Base-by-base conservation (phyloP, 92 coral and sea anemone species). In the Phenganax subtilis region DNA sequence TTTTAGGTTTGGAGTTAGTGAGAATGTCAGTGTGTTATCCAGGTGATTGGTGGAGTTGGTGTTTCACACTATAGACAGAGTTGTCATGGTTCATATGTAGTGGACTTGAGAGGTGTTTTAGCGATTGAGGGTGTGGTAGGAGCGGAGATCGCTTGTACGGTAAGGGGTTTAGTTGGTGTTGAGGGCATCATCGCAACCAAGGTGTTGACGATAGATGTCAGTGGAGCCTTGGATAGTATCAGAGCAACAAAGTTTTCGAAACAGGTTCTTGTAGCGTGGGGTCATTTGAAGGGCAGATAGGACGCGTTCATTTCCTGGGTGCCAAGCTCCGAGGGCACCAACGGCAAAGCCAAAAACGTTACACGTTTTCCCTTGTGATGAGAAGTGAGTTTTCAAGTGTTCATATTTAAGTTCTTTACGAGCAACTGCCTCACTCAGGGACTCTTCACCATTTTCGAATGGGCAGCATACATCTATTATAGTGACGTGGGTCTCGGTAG, bases 401-500 rank as follows among this genome's bases (percentile, higher is more conserved):
- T 63, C 10, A 15, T 63, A 63, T 31, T 20, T 20, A 20, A 20
- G 25, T 20, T 20, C 25, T 20, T 20, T 20, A 20, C 25, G 25
- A 20, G 25, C 28, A 16, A 31, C 16, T 63, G 27, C 28, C 28
- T 63, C 70, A 31, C 25, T 20, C 25, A 20, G 25, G 25, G 25
- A 20, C n/a, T 63, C 70, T 25, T 25, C 70, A 8, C 70, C 70
- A 16, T 63, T 63, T 25, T 63, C 70, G 17, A 63, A 63, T 8
- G 70, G 70, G 28, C 70, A 63, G 70, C 70, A 63, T 8, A 63
- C 70, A 63, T 63, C 17, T 8, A 63, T 63, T 8, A 63, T 63
- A 0, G 70, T 63, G 9, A 63, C n/a, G 7, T 16, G 7, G 70
- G 16, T 16, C 16, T 16, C 70, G 16, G 16, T 31, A 16, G 9